Percentiles rank a stretch among this genome's conserved stretches.
Conservation (phyloP, 2,113 vertebrate species). For the Pseudorectes ferrugineus region DNA sequence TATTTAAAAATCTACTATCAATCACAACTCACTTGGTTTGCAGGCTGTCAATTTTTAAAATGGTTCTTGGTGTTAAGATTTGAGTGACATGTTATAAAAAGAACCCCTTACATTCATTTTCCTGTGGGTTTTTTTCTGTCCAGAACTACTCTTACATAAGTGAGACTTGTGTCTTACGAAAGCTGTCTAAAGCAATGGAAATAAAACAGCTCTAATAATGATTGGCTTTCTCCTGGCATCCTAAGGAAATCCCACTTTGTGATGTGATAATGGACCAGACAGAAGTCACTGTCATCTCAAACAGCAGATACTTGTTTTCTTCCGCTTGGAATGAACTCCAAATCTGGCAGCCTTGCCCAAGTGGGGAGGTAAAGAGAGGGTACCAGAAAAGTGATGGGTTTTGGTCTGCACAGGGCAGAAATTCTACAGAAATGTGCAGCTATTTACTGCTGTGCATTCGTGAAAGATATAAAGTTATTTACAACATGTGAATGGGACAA, state of each 20-base stretch:
- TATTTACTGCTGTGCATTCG: fast-evolving
- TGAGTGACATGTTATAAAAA: not conserved
- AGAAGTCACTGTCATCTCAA: not conserved
- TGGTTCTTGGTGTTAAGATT: not conserved
- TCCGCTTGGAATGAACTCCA: not conserved
- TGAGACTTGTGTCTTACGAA: not conserved
- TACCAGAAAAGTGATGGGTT: not conserved
- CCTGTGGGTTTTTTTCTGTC: not conserved
- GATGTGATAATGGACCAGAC: not conserved
- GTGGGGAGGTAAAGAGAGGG: not conserved
- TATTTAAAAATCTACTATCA: not conserved
- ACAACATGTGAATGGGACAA: not conserved
- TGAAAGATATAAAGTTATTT: not conserved
- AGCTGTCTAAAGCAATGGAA: not conserved
- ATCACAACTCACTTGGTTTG: not conserved
- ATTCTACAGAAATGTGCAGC: not conserved
- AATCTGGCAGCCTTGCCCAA: not conserved
- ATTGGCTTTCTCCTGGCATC: not conserved
- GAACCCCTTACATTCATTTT: not conserved
- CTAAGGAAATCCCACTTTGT: not conserved
- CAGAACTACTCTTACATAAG: not conserved
- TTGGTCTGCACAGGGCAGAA: not conserved
- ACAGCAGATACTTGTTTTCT: not conserved
- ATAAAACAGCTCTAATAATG: not conserved
- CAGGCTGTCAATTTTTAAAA: not conserved